A percentile compares a stretch with the other conserved stretches of the same genome.
phyloP scores from a whole-genome alignment of 1,140 invertebrate species.

The Drosophila malerkotliana region DNA sequence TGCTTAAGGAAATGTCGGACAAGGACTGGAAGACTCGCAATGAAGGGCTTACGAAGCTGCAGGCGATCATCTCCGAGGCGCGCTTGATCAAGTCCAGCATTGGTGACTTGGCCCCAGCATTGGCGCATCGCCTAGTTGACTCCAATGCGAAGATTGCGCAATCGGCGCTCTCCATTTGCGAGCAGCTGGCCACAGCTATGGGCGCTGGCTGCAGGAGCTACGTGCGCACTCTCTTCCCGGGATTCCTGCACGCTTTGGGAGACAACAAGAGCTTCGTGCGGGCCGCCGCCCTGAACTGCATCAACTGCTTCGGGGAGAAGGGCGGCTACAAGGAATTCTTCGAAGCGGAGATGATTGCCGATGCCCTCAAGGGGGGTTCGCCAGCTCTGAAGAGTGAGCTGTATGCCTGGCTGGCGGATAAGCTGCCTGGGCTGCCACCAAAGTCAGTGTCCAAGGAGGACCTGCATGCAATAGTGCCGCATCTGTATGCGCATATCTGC shows the following conservation, averaged over 20 bases:
- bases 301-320: slow-evolving; percentile 93
- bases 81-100: slow-evolving; percentile 92
- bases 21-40: slow-evolving; percentile 96
- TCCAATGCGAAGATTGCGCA: slow-evolving; percentile 96
- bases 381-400: slow-evolving; percentile 92
- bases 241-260: slow-evolving; percentile 90
- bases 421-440: slow-evolving; percentile 88
- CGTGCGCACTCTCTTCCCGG: slow-evolving; percentile 92
- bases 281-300: slow-evolving; percentile 90
- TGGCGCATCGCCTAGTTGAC: slow-evolving; percentile 91
- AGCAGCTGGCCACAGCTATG: slow-evolving; percentile 91
- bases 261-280: slow-evolving; percentile 91
- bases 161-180: slow-evolving; percentile 91
- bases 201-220: slow-evolving; percentile 92
- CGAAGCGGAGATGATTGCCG: slow-evolving; percentile 93
- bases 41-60: slow-evolving; percentile 78
- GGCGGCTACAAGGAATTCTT: slow-evolving; percentile 93
- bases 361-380: slow-evolving; percentile 93
- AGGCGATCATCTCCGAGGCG: slow-evolving; percentile 88
- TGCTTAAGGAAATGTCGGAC: slow-evolving; percentile 93
- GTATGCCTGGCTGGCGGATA: slow-evolving; percentile 93
- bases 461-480: slow-evolving; percentile 90
- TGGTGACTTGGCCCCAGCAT: slow-evolving; percentile 91
- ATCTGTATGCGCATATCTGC: slow-evolving; percentile 93
- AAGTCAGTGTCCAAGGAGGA: slow-evolving; percentile 93